phyloP scores from a whole-genome alignment of 1,140 invertebrate genomes.

The Hyphantria cunea region DNA sequence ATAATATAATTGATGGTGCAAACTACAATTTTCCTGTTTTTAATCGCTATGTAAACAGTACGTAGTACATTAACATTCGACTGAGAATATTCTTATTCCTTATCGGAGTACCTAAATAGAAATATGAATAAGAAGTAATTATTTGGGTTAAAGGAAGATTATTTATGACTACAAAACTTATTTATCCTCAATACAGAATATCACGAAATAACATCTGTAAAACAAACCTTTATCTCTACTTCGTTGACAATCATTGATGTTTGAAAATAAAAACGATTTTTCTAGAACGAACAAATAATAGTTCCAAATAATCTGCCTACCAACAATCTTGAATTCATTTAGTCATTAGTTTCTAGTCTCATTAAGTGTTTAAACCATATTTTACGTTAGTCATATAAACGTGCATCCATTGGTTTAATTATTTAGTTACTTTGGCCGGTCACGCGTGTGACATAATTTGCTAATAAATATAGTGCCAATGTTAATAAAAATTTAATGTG shows the following conservation, averaged over 20 bases:
- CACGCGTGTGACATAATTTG: not conserved
- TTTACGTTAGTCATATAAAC: conserved; percentile 10
- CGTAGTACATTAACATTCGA: conserved; percentile 16
- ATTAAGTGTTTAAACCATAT: conserved; percentile 23
- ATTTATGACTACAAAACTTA: not conserved
- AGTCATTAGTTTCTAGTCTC: conserved; percentile 28
- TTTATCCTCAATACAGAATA: not conserved
- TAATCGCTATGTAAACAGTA: conserved; percentile 11
- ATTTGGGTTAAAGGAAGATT: conserved; percentile 2
- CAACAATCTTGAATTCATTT: conserved; percentile 19
- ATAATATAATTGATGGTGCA: conserved; percentile 14
- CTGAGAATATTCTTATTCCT: conserved; percentile 13
- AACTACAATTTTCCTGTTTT: conserved; percentile 13
- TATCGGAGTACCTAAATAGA: not conserved
- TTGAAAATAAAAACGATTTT: conserved; percentile 5
- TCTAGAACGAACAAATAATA: not conserved
- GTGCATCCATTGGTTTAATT: conserved; percentile 3
- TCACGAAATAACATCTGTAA: conserved; percentile 1
- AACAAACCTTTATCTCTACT: too few species aligned
- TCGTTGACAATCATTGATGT: not conserved
- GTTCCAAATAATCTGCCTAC: conserved; percentile 1
- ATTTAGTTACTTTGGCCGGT: conserved; percentile 13
- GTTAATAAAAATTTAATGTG: not conserved
- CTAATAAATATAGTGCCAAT: conserved; percentile 2
- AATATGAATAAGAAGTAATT: not conserved